A percentile compares a stretch with the other conserved stretches of the same genome.
Evolutionary conservation across 1,140 invertebrate genomes (phyloP).

Genomic region (Orussus abietinus): DNA sequence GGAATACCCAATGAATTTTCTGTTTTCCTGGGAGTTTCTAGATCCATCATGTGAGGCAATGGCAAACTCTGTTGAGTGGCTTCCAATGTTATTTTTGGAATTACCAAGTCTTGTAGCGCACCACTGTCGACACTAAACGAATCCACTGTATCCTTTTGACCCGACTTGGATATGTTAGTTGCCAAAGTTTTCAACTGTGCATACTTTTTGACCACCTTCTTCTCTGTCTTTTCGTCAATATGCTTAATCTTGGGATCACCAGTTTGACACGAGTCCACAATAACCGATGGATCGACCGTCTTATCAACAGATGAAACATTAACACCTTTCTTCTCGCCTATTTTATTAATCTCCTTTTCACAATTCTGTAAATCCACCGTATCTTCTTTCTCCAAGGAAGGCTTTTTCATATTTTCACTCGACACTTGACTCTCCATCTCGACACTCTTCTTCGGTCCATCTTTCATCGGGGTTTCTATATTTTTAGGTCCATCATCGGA

Average conservation of each 20-base stretch:
- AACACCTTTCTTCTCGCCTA: too few species aligned
- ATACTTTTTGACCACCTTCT: conserved; percentile 39
- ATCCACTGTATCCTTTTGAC: too few species aligned
- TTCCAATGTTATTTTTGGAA: conserved; percentile 21
- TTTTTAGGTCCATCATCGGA: background rate
- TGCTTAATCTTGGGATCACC: too few species aligned
- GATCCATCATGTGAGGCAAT: conserved; percentile 24
- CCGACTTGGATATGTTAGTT: conserved; percentile 4
- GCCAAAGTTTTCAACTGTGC: conserved; percentile 33
- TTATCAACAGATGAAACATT: too few species aligned
- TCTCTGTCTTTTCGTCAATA: too few species aligned
- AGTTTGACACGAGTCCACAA: too few species aligned
- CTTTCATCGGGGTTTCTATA: background rate
- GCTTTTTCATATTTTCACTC: background rate
- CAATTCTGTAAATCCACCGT: background rate
- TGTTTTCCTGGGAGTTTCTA: conserved; percentile 41
- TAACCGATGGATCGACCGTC: background rate
- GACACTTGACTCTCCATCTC: conserved; percentile 2
- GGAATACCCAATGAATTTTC: conserved; percentile 33
- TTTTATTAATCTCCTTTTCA: conserved; percentile 34
- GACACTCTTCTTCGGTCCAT: conserved; percentile 3
- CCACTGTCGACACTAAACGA: too few species aligned
- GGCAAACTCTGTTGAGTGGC: conserved; percentile 12
- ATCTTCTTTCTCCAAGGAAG: conserved; percentile 2
- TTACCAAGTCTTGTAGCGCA: too few species aligned